These are phyloP conservation scores for Limnodromus scolopaceus DNA, from an alignment of 2,797 vertebrate genomes.

Conservation along the genomic window DNA sequence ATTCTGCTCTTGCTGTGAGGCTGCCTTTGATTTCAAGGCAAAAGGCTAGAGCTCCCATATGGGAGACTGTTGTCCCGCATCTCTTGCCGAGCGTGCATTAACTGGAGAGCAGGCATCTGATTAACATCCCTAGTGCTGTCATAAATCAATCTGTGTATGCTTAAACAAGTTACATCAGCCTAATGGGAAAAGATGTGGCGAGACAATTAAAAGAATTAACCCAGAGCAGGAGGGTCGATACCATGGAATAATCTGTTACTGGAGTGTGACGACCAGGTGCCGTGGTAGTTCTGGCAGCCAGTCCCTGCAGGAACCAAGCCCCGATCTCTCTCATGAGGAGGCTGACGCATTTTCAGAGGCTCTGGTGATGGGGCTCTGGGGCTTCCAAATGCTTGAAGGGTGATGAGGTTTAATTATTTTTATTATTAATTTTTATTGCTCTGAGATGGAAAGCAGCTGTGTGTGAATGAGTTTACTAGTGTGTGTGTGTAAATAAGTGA, in stretches of 20 bases:
- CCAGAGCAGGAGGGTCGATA: constrained; percentile 31
- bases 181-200: constrained; percentile 65
- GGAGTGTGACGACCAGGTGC: background rate
- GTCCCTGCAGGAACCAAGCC: background rate
- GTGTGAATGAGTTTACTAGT: background rate
- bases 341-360: constrained; percentile 1
- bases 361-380: background rate
- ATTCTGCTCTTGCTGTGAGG: background rate
- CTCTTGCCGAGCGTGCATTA: background rate
- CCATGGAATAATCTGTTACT: constrained; percentile 32
- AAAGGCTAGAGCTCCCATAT: background rate
- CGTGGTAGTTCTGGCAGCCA: background rate
- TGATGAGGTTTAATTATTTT: constrained; percentile 57
- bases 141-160: constrained; percentile 61
- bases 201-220: constrained; percentile 76
- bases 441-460: background rate
- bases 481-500: constrained; percentile 15
- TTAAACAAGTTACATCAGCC: constrained; percentile 60
- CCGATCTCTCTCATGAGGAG: background rate
- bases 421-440: constrained; percentile 49
- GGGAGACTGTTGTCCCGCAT: background rate
- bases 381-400: constrained; percentile 1
- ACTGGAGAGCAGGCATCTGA: constrained; percentile 37
- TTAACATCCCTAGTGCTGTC: constrained; percentile 30
- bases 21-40: background rate